Evolutionary conservation across 2,113 vertebrate genomes (phyloP), one percentile per base, ranked within the genome.

Genomic region (Phodopus roborovskii): DNA sequence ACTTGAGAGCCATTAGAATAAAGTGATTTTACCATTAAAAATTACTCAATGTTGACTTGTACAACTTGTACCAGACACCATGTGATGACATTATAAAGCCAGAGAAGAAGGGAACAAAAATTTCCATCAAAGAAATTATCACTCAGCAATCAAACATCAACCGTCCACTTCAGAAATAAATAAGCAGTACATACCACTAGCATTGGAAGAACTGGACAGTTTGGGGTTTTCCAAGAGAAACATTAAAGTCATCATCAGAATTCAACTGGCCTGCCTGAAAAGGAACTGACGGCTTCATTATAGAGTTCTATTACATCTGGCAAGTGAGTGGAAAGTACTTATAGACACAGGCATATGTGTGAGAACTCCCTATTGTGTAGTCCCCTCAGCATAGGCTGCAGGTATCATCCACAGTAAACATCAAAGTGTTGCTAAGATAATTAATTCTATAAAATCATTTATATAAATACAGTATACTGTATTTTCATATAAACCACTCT

Each of bases 251-350:
- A 68, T 3, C 42, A 12, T 19, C 28, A 73, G 45, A 73, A 9
- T 93, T 62, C 42, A 88, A 48, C n/a, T n/a, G 56, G 36, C 1
- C 30, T 82, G 74, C 11, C 75, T 39, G 28, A 20, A 42, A 82
- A 86, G 68, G 30, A 77, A 77, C 85, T 22, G 24, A 96, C 20
- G 45, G 26, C 17, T n/a, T 50, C 50, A 83, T 70, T 56, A n/a
- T 87, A 30, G 45, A 64, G 77, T 90, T 82, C 60, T 87, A 30
- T 62, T 81, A 70, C 94, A 90, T 39, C 70, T 86, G n/a, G 19
- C 19, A 50, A 70, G 22, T 71, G 28, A 87, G 12, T 85, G 26
- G 45, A 12, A 94, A n/a, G 28, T 1, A 15, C 39, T 95, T 85
- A 73, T 30, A 68, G 33, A 26, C 81, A 82, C 56, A 94, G 58